Evolutionary conservation across 2,888 invertebrate species (phyloP).

Genomic region (Rotaria macrura): DNA sequence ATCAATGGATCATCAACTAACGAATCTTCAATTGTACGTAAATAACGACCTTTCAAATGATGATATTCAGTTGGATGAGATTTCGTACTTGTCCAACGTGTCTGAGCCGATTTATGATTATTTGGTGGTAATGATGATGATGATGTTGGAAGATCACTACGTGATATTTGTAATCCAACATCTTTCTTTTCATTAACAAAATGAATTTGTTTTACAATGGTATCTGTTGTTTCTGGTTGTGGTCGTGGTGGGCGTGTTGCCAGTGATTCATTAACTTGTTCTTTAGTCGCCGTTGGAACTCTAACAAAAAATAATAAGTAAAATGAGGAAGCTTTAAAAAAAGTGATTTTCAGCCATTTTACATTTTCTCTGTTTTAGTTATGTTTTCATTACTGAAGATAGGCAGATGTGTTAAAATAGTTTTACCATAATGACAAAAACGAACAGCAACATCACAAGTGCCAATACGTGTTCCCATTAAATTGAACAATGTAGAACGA

Average conservation of each 20-base stretch:
- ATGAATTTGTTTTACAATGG: not conserved
- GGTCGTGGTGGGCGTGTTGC: not conserved
- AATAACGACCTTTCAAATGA: not conserved
- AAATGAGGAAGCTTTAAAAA: too few species aligned
- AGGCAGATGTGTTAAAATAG: constrained; percentile 24
- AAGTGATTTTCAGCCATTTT: not conserved
- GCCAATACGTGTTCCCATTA: constrained; percentile 28
- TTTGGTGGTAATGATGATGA: too few species aligned
- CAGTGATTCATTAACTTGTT: not conserved
- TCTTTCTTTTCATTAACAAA: constrained; percentile 19
- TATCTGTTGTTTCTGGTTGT: not conserved
- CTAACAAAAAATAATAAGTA: not conserved
- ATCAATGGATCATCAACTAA: not conserved
- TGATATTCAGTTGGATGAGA: not conserved
- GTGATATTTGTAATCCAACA: constrained; percentile 2
- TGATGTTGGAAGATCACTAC: constrained; percentile 12
- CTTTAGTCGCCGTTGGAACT: not conserved
- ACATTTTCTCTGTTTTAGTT: not conserved
- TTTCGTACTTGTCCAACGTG: constrained; percentile 4
- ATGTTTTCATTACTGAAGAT: not conserved
- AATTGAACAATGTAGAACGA: not conserved
- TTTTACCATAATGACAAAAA: constrained; percentile 28
- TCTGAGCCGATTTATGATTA: not conserved
- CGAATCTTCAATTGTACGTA: not conserved
- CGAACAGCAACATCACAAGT: constrained; percentile 25